Evolutionary conservation across 2,888 invertebrate genomes (phyloP).

Genomic region (Calameuta idolon): DNA sequence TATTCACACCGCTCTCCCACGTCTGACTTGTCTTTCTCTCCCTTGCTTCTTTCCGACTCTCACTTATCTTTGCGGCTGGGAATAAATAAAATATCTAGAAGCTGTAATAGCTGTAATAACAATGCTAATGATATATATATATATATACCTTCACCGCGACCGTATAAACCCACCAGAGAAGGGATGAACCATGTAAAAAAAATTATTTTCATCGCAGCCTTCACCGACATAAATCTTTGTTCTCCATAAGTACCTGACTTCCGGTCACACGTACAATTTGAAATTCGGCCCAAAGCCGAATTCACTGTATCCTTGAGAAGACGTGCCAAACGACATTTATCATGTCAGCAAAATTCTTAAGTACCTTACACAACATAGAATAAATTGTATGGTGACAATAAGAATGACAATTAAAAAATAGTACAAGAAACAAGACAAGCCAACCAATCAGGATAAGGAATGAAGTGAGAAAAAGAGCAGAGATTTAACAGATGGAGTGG

Average conservation of each 20-base stretch:
- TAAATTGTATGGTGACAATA: neutral
- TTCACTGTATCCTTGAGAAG: neutral
- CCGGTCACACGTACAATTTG: neutral
- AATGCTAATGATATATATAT: neutral
- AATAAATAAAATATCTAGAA: neutral
- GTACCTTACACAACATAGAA: neutral
- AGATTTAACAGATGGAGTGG: neutral
- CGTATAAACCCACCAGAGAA: neutral
- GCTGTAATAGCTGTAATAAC: neutral
- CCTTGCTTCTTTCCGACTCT: neutral
- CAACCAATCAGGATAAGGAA: neutral
- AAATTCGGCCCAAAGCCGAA: neutral
- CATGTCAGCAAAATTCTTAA: neutral
- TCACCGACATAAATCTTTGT: neutral
- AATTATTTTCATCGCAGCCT: neutral
- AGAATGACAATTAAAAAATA: neutral
- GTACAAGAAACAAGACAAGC: neutral
- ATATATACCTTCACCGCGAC: neutral
- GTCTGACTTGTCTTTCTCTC: constrained; percentile 20
- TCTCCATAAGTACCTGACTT: neutral
- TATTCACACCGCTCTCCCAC: constrained; percentile 30
- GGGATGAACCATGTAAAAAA: neutral
- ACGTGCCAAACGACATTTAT: too few species aligned
- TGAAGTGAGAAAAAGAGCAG: neutral
- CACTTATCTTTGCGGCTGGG: neutral